Percentiles rank a stretch among this genome's conserved stretches.
phyloP scores from a whole-genome alignment of 2,888 invertebrate genomes.

The Geophilus truncorum region DNA sequence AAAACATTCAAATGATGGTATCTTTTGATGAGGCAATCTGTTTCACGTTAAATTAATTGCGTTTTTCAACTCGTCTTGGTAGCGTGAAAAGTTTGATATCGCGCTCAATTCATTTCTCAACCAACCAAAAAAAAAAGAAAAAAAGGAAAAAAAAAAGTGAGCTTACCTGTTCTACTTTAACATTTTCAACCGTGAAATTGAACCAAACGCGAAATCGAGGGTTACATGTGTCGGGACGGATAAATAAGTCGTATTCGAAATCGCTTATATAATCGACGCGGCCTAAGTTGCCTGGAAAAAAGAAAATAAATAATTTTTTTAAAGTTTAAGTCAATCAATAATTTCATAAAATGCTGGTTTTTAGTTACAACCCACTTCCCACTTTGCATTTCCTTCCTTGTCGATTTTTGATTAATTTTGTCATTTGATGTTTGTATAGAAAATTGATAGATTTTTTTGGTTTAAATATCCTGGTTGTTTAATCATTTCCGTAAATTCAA shows the following conservation, averaged over 20 bases:
- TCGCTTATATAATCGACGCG: conserved; percentile 89
- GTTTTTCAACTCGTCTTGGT: neutral
- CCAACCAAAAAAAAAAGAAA: neutral
- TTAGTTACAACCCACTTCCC: no score
- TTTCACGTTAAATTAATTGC: neutral
- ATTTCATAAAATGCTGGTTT: no score
- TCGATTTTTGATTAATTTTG: no score
- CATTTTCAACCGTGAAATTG: conserved; percentile 96
- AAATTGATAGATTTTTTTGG: no score
- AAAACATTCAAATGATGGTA: neutral
- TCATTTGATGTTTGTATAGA: no score
- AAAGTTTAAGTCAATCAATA: no score
- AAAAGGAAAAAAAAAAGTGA: neutral
- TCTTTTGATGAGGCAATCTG: neutral
- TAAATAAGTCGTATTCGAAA: conserved; percentile 91
- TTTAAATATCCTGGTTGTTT: no score
- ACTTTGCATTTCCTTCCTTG: no score
- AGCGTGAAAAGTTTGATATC: neutral
- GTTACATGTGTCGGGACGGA: conserved; percentile 93
- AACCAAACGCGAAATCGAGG: conserved; percentile 93
- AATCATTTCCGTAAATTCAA: no score
- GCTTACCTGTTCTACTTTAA: conserved; percentile 77
- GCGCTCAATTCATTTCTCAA: neutral
- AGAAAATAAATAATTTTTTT: neutral
- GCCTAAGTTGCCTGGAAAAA: conserved; percentile 69